Conservation (phyloP, 2,113 vertebrate genomes). For the Probosciger aterrimus region DNA sequence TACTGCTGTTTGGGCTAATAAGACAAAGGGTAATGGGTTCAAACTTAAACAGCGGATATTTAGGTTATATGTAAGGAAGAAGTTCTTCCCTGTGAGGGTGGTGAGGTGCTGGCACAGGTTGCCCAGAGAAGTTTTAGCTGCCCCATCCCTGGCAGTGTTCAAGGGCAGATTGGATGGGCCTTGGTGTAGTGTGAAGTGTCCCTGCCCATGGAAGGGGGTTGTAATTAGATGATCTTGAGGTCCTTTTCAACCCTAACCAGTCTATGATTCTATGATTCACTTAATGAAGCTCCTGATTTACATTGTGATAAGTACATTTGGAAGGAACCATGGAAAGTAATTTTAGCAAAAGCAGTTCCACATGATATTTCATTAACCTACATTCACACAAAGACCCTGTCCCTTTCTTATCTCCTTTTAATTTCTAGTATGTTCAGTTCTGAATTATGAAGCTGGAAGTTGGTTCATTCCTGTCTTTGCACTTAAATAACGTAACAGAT, state of each 20-base stretch:
- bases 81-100: neutral
- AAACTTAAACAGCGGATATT: neutral
- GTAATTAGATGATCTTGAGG: neutral
- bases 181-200: neutral
- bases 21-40: neutral
- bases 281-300: slow-evolving; percentile 6
- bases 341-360: neutral
- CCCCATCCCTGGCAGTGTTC: neutral
- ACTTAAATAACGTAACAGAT: slow-evolving; percentile 29
- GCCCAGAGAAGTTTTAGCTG: neutral
- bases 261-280: neutral
- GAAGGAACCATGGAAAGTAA: neutral
- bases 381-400: neutral
- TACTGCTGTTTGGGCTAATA: neutral
- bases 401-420: neutral
- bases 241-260: neutral
- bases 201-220: neutral
- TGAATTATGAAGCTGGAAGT: slow-evolving; percentile 19
- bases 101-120: neutral
- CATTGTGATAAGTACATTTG: neutral
- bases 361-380: neutral
- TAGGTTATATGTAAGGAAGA: neutral
- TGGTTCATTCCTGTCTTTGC: neutral
- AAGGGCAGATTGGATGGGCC: neutral
- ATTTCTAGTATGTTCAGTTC: neutral